phyloP scores from a whole-genome alignment of 2,888 invertebrate genomes.

The Rhyacophila evoluta region DNA sequence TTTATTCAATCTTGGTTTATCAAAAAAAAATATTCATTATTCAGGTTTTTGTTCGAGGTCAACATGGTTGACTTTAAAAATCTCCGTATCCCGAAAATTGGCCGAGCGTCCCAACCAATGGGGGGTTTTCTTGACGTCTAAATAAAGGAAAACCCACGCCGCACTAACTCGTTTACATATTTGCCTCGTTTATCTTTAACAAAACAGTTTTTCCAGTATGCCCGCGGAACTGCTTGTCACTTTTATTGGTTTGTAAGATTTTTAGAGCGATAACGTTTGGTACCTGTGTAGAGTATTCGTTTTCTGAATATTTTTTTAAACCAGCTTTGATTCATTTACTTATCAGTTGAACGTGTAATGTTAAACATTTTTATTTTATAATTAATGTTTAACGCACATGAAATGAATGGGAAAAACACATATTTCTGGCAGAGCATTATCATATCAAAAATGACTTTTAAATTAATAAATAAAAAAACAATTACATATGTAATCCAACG shows the following conservation, averaged over 20 bases:
- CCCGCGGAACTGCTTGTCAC: constrained; percentile 36
- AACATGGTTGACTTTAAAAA: neutral
- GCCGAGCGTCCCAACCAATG: neutral
- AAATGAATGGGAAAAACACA: too few relatives aligned
- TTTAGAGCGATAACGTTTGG: neutral
- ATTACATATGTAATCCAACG: too few relatives aligned
- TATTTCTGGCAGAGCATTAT: too few relatives aligned
- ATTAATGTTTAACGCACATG: neutral
- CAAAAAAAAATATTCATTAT: constrained; percentile 8
- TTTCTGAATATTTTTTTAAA: neutral
- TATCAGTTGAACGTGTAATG: neutral
- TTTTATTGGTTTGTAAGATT: constrained; percentile 38
- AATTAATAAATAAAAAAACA: too few relatives aligned
- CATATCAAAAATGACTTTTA: too few relatives aligned
- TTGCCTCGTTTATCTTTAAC: constrained; percentile 44
- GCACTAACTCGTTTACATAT: constrained; percentile 38
- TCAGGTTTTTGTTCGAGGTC: neutral
- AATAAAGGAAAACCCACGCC: constrained; percentile 14
- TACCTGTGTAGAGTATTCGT: neutral
- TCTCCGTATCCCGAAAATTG: constrained; percentile 16
- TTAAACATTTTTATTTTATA: neutral
- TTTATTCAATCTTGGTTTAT: neutral
- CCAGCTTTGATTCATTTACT: neutral
- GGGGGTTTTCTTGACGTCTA: constrained; percentile 1
- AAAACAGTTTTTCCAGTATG: constrained; percentile 40